Conservation (phyloP, 2,797 vertebrate species). For the Okamejei kenojei region DNA sequence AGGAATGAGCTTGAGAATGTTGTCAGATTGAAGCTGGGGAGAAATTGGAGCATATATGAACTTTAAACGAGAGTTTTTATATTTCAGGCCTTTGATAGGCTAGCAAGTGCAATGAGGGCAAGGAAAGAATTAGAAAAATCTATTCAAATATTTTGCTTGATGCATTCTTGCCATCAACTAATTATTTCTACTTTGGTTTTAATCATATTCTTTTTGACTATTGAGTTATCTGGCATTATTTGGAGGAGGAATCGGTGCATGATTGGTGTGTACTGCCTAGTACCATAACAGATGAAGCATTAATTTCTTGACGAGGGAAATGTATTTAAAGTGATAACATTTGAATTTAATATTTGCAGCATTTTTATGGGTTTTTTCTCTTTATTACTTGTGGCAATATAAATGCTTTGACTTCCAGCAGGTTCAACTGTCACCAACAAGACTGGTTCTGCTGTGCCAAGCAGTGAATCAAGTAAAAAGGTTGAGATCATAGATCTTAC, state of each 20-base stretch:
- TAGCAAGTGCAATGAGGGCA: background rate
- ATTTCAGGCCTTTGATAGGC: background rate
- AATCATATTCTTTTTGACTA: background rate
- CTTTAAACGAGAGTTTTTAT: background rate
- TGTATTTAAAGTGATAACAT: background rate
- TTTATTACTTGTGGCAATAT: background rate
- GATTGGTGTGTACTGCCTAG: background rate
- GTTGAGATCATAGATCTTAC: slow-evolving; percentile 89
- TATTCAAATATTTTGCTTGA: background rate
- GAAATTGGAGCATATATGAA: background rate
- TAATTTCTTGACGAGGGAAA: background rate
- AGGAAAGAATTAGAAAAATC: background rate
- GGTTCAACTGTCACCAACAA: slow-evolving; percentile 66
- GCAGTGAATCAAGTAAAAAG: slow-evolving; percentile 70
- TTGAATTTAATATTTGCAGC: background rate
- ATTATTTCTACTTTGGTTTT: background rate
- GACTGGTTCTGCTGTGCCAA: slow-evolving; percentile 59
- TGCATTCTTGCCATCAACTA: background rate
- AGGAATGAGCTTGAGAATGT: background rate
- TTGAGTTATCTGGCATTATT: background rate
- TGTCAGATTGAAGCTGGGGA: background rate
- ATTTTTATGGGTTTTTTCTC: background rate
- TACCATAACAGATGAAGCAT: background rate
- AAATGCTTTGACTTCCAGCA: slow-evolving; percentile 41
- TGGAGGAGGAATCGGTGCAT: background rate